Evolutionary conservation across 2,797 vertebrate genomes (phyloP).

Genomic region (Diglossa cyanea): DNA sequence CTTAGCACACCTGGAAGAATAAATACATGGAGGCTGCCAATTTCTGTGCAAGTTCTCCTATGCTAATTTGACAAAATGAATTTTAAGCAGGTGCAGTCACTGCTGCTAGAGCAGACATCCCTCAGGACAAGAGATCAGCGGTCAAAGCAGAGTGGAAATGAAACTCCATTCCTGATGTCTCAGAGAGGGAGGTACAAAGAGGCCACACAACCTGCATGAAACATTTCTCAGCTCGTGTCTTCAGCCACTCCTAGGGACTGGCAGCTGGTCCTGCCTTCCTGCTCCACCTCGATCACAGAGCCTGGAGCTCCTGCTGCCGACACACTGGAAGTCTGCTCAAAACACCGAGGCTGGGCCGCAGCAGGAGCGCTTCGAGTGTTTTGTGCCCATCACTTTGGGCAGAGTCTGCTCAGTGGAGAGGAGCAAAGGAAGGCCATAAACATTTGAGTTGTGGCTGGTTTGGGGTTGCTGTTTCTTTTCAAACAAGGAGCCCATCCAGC

Average conservation of each 20-base stretch:
- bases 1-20: background rate
- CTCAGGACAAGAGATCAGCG: background rate
- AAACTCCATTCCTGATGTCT: background rate
- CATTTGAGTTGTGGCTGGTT: accelerated
- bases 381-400: background rate
- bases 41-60: background rate
- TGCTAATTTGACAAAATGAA: background rate
- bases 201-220: background rate
- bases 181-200: background rate
- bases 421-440: background rate
- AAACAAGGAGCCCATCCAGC: background rate
- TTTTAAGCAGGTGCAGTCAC: background rate
- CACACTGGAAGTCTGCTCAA: accelerated
- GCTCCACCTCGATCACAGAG: background rate
- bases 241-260: background rate
- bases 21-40: background rate
- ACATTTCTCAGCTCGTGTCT: background rate
- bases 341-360: background rate
- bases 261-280: background rate
- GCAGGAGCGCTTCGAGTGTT: background rate
- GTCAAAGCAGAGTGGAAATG: background rate
- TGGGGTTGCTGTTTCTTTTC: background rate
- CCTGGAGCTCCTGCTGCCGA: too few relatives aligned
- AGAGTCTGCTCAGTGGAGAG: background rate
- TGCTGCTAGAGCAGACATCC: background rate